These are phyloP conservation scores for Hippopotamus amphibius DNA, from an alignment of 2,113 vertebrate genomes.

Conservation along the genomic window DNA sequence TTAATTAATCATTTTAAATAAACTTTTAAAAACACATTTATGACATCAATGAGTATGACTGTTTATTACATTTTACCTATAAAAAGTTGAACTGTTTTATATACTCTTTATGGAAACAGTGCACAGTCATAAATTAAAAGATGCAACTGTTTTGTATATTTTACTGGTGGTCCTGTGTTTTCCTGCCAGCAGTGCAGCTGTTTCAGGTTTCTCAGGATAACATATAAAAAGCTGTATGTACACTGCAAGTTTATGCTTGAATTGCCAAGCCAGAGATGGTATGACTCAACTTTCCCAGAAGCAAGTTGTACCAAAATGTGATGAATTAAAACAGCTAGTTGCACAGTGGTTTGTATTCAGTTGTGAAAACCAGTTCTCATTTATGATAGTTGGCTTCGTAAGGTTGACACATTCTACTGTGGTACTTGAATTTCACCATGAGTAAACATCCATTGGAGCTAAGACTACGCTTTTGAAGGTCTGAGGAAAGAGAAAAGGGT, in stretches of 20 bases:
- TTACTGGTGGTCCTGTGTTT: slow-evolving; percentile 88
- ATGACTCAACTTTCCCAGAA: slow-evolving; percentile 88
- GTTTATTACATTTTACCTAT: slow-evolving; percentile 87
- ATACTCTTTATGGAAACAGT: slow-evolving; percentile 87
- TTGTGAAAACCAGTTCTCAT: slow-evolving; percentile 66
- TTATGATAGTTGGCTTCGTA: slow-evolving; percentile 11
- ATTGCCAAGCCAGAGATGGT: slow-evolving; percentile 86
- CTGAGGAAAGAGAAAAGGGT: slow-evolving; percentile 33
- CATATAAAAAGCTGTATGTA: slow-evolving; percentile 84
- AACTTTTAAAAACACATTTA: slow-evolving; percentile 83
- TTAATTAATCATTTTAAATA: slow-evolving; percentile 86
- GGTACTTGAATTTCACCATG: neutral
- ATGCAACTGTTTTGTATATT: slow-evolving; percentile 89
- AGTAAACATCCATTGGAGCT: neutral
- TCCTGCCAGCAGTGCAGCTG: slow-evolving; percentile 88
- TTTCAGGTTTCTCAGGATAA: slow-evolving; percentile 87
- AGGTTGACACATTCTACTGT: neutral
- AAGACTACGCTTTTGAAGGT: neutral
- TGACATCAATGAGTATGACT: slow-evolving; percentile 83
- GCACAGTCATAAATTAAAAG: slow-evolving; percentile 87
- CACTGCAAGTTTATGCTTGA: slow-evolving; percentile 86
- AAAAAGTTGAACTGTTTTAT: slow-evolving; percentile 88
- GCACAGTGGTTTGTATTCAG: slow-evolving; percentile 43
- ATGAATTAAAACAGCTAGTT: slow-evolving; percentile 83
- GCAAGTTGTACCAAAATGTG: slow-evolving; percentile 80